Base-by-base conservation (phyloP, 2,888 invertebrate species). In the Plemyria rubiginata region DNA sequence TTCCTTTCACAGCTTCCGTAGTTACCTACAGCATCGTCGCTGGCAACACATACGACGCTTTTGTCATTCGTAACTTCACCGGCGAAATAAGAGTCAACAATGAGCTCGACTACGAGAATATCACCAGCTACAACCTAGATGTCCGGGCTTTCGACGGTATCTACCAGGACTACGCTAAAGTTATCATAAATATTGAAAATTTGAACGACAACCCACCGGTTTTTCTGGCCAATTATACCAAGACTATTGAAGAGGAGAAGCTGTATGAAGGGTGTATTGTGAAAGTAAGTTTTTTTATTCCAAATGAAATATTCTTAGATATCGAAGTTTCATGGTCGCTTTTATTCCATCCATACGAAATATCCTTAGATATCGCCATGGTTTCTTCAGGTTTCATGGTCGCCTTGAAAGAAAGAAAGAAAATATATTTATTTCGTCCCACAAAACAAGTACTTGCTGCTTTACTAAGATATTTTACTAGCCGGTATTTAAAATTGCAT, bases 181-280 rank as follows among this genome's bases (percentile, higher is more conserved):
- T 99, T 0, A 94, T 95, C 54, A 97, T 99, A 53, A 95, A 96
- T 72, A 96, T 98, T 56, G 96, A 95, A 72, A 97, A 99, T 84
- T 96, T 98, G 50, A 99, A 99, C 80, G 99, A 99, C 82, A 98
- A 98, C 84, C 95, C 96, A 0, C 99, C 99, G 0, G 94, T 96
- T 0, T 99, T 99, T 79, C 86, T 94, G 52, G 95, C 95, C 54
- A 94, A 95, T 54, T 96, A 95, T 75, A 95, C 95, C 56, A 96
- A 95, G 54, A 95, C 95, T 0, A 96, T 97, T 63, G 90, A 94
- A 52, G 97, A 97, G 80, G 97, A 98, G 80, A 94, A 92, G 54
- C 78, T 95, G 9, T 94, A 95, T 57, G 93, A 94, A 68, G 94
- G 95, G 40, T 97, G 97, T 79, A 95, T 96, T 75, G 94, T 96